These are phyloP conservation scores for Suncus etruscus DNA, from an alignment of 2,113 vertebrate genomes.

Conservation along the genomic window DNA sequence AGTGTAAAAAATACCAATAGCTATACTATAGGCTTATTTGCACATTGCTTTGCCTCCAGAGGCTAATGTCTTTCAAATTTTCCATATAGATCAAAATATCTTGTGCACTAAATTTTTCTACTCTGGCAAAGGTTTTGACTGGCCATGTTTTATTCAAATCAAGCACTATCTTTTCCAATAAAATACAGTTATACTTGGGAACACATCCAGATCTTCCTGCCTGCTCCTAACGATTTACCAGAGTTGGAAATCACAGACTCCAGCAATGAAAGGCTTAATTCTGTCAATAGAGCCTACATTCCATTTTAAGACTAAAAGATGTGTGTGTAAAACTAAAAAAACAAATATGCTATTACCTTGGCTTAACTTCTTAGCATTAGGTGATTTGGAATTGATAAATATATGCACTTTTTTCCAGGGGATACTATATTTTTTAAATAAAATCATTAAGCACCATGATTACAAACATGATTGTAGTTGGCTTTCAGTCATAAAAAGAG, in stretches of 20 bases:
- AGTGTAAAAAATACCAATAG: constrained; percentile 48
- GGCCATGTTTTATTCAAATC: constrained; percentile 69
- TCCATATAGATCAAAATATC: constrained; percentile 57
- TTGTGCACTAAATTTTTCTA: constrained; percentile 61
- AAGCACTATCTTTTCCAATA: constrained; percentile 63
- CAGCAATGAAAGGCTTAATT: constrained; percentile 68
- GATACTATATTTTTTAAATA: not conserved
- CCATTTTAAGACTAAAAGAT: constrained; percentile 61
- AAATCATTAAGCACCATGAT: no score
- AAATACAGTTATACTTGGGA: constrained; percentile 64
- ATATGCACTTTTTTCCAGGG: constrained; percentile 60
- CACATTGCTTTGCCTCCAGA: constrained; percentile 48
- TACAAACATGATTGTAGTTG: no score
- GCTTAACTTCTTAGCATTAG: constrained; percentile 59
- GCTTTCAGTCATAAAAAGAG: no score
- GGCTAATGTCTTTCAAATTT: constrained; percentile 73
- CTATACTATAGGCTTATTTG: not conserved
- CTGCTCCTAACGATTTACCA: constrained; percentile 52
- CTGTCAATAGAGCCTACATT: constrained; percentile 61
- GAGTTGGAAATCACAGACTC: constrained; percentile 53
- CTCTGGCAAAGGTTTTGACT: constrained; percentile 66
- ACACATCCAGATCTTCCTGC: constrained; percentile 38
- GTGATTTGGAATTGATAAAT: constrained; percentile 59
- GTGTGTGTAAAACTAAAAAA: constrained; percentile 50
- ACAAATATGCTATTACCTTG: constrained; percentile 50